Evolutionary conservation across 2,888 invertebrate species (phyloP), one percentile per base, ranked within the genome.

Genomic region (Apamea sordens): DNA sequence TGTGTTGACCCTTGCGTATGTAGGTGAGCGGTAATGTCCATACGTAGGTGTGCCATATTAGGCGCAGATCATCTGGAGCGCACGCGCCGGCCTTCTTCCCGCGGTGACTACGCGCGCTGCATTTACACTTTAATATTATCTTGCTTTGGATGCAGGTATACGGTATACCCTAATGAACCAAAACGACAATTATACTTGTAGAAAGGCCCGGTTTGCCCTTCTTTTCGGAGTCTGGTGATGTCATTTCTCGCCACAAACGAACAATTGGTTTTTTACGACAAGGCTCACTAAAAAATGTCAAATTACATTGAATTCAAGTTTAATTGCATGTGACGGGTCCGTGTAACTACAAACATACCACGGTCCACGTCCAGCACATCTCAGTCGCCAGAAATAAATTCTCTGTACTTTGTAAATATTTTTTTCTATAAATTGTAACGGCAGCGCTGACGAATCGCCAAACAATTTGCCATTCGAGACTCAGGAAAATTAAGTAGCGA

Each of bases 21-120:
- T 91, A 91, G 92, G 91, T 90, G 92, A 92, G 88, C 85, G 83
- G 88, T 90, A 91, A 91, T 92, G 92, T 84, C 94, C 93, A 92
- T 92, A 90, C 84, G 83, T 68, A 82, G 79, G 44, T n/a, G 79
- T 73, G 86, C 93, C 94, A 84, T 94, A 91, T 92, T 90, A 91
- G 92, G 89, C 86, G 88, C 86, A 88, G 90, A 91, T 91, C 90
- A 90, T 88, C 91, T 88, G 90, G 86, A 79, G 82, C 75, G 84
- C 84, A 74, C 73, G 73, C 69, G 80, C 82, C 84, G 87, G 83
- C 88, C 88, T 85, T 85, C 86, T 86, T 69, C 83, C 76, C 76
- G 47, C 76, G 67, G 28, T 68, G 70, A 69, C 73, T 61, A 64
- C 28, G 28, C 10, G 53, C 36, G 44, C 64, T 72, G 78, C 69